phyloP scores from a whole-genome alignment of 2,888 invertebrate genomes.

The Patella depressa region DNA sequence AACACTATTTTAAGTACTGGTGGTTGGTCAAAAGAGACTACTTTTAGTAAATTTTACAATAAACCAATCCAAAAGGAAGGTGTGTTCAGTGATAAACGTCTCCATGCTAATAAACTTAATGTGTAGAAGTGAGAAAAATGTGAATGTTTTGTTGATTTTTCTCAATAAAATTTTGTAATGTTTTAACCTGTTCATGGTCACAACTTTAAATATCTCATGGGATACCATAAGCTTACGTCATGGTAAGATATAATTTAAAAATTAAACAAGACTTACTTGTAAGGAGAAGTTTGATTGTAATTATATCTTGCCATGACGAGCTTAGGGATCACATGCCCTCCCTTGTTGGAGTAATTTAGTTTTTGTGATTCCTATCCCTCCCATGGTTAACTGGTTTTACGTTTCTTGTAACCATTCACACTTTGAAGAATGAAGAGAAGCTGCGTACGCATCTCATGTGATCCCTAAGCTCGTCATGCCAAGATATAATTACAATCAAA shows the following conservation, averaged over 20 bases:
- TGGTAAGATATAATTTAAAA: neutral
- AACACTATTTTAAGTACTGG: neutral
- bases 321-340: no score
- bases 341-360: no score
- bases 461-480: neutral
- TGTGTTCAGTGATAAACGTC: neutral
- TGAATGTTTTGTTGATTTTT: neutral
- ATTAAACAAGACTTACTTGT: neutral
- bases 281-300: no score
- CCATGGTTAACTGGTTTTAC: no score
- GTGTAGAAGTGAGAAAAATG: neutral
- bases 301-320: no score
- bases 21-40: constrained; percentile 1
- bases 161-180: neutral
- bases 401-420: neutral
- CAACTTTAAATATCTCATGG: constrained; percentile 8
- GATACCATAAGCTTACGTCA: constrained; percentile 1
- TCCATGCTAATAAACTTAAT: neutral
- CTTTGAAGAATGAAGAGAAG: constrained; percentile 2
- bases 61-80: neutral
- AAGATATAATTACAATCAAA: neutral
- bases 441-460: constrained; percentile 3
- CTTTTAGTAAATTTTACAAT: neutral
- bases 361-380: no score
- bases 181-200: neutral